A percentile compares a stretch with the other conserved stretches of the same genome.
Conservation (phyloP, 2,888 invertebrate genomes). For the Tenthredo livida region DNA sequence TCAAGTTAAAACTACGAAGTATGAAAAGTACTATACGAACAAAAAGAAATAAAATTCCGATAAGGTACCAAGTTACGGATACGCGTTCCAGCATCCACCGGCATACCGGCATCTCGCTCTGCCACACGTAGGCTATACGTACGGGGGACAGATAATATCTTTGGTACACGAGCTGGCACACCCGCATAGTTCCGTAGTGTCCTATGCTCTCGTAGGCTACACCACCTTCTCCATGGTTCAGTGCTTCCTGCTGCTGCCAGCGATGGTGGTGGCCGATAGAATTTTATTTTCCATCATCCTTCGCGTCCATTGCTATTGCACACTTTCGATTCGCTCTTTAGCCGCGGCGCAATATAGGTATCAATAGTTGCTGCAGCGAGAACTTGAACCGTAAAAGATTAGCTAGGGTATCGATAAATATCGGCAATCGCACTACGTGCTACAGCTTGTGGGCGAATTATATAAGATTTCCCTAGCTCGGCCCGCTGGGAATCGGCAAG, state of each 20-base stretch:
- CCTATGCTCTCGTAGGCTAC: conserved; percentile 42
- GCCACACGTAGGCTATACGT: conserved; percentile 53
- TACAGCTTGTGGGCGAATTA: background rate
- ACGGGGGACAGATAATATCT: conserved; percentile 64
- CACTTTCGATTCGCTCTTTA: conserved; percentile 22
- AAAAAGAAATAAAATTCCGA: background rate
- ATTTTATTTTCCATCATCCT: conserved; percentile 44
- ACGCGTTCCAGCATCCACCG: conserved; percentile 19
- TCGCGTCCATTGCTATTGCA: background rate
- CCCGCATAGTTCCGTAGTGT: conserved; percentile 63
- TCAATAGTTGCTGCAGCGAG: background rate
- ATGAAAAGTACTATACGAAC: background rate
- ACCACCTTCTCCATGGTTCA: conserved; percentile 37
- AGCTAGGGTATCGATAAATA: background rate
- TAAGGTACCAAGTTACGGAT: conserved; percentile 31
- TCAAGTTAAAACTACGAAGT: conserved; percentile 18
- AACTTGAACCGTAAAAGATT: background rate
- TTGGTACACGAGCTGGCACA: conserved; percentile 61
- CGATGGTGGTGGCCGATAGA: conserved; percentile 31
- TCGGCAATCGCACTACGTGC: background rate
- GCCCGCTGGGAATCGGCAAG: background rate
- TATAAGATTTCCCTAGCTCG: background rate
- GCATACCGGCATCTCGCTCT: conserved; percentile 47
- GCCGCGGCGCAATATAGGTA: background rate
- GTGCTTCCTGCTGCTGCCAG: conserved; percentile 33